Base-by-base conservation (phyloP, 1,140 invertebrate species). In the Helicorthomorpha holstii region DNA sequence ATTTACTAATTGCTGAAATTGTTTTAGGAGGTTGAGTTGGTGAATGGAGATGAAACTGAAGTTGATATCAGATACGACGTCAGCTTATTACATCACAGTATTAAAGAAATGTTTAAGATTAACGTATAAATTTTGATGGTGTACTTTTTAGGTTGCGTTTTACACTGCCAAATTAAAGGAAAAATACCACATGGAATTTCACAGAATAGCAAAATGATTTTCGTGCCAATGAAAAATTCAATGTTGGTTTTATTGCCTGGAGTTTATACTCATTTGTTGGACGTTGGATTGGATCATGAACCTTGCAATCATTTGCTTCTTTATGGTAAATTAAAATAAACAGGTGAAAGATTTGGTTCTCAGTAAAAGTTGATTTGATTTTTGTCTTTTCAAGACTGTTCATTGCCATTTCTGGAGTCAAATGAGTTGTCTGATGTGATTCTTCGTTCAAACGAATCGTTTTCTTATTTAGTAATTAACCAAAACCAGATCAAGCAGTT, bases 251-350 rank as follows among this genome's bases (percentile, higher is more conserved):
- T 81, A 56, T 79, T 81, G 16, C 82, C 83, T 42, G 80, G 79
- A 58, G 67, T 83, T 2, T 87, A 85, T 64, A 78, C 80, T 0
- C 84, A 88, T 62, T 63, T 88, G 14, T 65, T 88, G 41, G 85
- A 89, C 64, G 78, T 87, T 53, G 83, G 83, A 19, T 64, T 80
- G 2, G 74, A 75, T 49, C 85, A 89, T 60, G 81, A 85, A 63
- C 84, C 85, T 0, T 79, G 76, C 53, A 84, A 82, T 59, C 84
- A 88, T 56, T 77, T 86, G 53, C 19, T 58, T 3, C 1, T 54
- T 19, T n/a, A 52, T n/a, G 50, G 26, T 49, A 3, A 48, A 54
- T 29, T 49, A 48, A 4, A 27, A 50, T 14, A 42, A 55, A 58
- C 78, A 79, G 52, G 62, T 85, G 27, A 77, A 79, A 2, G 83